phyloP scores from a whole-genome alignment of 2,888 invertebrate species.

The Fragum sueziense region DNA sequence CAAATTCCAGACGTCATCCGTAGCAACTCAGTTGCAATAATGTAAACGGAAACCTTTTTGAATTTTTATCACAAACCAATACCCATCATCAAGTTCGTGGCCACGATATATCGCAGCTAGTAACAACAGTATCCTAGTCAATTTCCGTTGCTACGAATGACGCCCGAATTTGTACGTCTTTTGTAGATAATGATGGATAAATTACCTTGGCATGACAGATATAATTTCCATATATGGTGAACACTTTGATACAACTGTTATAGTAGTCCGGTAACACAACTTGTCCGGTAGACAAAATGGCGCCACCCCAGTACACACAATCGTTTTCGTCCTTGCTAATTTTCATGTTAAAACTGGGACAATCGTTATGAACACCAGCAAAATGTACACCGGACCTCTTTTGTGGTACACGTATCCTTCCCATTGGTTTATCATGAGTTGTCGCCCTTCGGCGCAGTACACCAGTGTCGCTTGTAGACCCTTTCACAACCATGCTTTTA shows the following conservation, averaged over 20 bases:
- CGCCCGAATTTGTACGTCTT: too few species aligned
- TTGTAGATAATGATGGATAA: too few species aligned
- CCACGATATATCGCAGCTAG: too few species aligned
- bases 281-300: not conserved
- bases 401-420: not conserved
- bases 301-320: conserved; percentile 34
- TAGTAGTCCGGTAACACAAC: conserved; percentile 26
- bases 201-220: conserved; percentile 1
- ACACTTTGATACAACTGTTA: conserved; percentile 28
- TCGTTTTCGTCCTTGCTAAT: conserved; percentile 16
- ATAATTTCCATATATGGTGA: conserved; percentile 16
- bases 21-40: too few species aligned
- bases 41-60: too few species aligned
- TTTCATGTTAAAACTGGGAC: not conserved
- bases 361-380: not conserved
- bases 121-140: too few species aligned
- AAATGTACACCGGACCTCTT: conserved; percentile 1
- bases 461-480: not conserved
- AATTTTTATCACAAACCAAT: too few species aligned
- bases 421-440: not conserved
- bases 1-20: too few species aligned
- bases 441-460: not conserved
- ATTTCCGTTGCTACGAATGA: too few species aligned
- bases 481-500: not conserved
- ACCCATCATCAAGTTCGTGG: too few species aligned